These are phyloP conservation scores for Anastrepha ludens DNA, from an alignment of 1,140 invertebrate species.

Conservation along the genomic window DNA sequence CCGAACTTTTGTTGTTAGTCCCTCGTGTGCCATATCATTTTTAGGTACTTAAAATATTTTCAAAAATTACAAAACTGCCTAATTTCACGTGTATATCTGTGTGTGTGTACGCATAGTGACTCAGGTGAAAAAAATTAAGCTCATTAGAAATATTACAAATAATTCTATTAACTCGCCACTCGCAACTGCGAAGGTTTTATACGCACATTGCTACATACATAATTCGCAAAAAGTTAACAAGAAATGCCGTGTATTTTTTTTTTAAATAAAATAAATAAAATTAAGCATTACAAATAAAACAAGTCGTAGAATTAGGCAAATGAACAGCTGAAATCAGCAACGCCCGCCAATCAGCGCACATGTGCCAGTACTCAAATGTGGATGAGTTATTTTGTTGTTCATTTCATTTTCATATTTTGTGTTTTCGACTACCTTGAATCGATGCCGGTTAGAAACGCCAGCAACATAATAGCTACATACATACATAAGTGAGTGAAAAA, in stretches of 20 bases:
- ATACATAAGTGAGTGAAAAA: not conserved
- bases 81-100: not conserved
- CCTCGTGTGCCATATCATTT: no score
- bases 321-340: no score
- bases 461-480: not conserved
- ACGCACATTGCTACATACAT: not conserved
- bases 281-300: no score
- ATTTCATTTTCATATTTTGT: no score
- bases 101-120: no score
- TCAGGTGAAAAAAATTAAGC: not conserved
- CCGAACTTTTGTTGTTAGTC: no score
- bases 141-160: not conserved
- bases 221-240: constrained; percentile 4
- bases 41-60: not conserved
- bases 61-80: not conserved
- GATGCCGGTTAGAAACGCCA: not conserved
- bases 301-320: not conserved
- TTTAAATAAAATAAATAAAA: no score
- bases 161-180: not conserved
- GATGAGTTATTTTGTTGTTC: no score
- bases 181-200: not conserved
- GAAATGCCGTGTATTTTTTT: not conserved
- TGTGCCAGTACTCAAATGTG: not conserved
- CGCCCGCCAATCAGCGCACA: not conserved
- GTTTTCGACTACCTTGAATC: not conserved